A percentile compares a stretch with the other conserved stretches of the same genome.
phyloP scores from a whole-genome alignment of 2,113 vertebrate species.

The Ia io region DNA sequence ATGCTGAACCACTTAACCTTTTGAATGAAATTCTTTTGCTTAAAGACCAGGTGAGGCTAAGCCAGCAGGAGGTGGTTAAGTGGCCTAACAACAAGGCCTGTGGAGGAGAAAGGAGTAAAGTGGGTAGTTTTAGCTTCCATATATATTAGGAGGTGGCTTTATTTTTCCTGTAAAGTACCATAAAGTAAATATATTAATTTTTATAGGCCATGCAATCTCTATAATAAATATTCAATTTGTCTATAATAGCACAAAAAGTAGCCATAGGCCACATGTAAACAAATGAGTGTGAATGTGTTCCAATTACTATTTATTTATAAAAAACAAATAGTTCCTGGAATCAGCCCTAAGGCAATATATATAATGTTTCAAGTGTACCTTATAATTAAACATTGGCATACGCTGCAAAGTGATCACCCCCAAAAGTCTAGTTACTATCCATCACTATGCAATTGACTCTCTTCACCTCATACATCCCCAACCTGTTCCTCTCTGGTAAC shows the following conservation, averaged over 20 bases:
- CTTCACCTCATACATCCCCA: not conserved
- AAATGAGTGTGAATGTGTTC: not conserved
- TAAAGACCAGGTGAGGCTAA: not conserved
- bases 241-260: not conserved
- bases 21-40: not conserved
- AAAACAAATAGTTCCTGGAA: not conserved
- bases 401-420: not conserved
- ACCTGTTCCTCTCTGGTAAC: not conserved
- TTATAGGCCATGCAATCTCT: not conserved
- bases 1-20: not conserved
- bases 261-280: not conserved
- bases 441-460: not conserved
- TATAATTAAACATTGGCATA: not conserved
- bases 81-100: not conserved
- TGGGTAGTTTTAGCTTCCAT: not conserved
- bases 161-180: not conserved
- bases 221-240: not conserved
- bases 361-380: not conserved
- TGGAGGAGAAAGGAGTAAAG: not conserved
- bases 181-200: not conserved
- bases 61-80: not conserved
- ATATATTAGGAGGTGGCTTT: not conserved
- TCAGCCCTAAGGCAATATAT: not conserved
- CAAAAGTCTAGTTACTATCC: not conserved
- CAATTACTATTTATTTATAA: slow-evolving; percentile 40